Percentiles rank a stretch among this genome's conserved stretches.
Conservation (phyloP, 2,113 vertebrate species). For the Steatornis caripensis region DNA sequence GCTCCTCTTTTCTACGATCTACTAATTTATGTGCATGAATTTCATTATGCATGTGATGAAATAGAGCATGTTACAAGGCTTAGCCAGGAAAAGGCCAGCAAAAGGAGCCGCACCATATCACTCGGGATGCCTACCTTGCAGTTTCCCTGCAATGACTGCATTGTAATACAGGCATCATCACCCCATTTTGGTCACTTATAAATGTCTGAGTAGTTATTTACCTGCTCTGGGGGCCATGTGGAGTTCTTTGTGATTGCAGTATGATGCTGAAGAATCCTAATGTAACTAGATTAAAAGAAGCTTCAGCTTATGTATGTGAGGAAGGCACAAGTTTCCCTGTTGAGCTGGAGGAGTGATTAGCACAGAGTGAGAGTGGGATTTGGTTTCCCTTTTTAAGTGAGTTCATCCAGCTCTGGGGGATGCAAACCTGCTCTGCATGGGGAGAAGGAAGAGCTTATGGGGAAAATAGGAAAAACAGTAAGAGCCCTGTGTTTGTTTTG, state of each 20-base stretch:
- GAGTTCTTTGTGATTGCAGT: neutral
- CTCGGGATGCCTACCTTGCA: neutral
- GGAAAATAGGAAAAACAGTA: neutral
- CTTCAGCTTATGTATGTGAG: neutral
- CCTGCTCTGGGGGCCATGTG: neutral
- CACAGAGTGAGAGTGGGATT: neutral
- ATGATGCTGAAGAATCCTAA: neutral
- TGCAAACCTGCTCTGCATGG: neutral
- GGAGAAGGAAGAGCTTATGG: neutral
- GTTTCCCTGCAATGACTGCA: neutral
- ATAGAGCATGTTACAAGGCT: neutral
- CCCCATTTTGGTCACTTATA: neutral
- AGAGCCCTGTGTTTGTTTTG: neutral
- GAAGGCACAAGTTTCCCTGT: neutral
- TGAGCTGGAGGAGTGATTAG: neutral
- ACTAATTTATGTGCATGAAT: neutral
- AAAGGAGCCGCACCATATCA: neutral
- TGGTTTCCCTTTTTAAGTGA: neutral
- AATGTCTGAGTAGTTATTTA: neutral
- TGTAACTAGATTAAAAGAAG: neutral
- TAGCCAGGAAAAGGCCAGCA: neutral
- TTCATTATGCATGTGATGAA: neutral
- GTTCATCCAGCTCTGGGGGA: neutral
- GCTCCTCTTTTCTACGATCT: neutral
- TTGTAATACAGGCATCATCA: neutral